Evolutionary conservation across 2,888 invertebrate species (phyloP).

Genomic region (Petrolisthes manimaculis): DNA sequence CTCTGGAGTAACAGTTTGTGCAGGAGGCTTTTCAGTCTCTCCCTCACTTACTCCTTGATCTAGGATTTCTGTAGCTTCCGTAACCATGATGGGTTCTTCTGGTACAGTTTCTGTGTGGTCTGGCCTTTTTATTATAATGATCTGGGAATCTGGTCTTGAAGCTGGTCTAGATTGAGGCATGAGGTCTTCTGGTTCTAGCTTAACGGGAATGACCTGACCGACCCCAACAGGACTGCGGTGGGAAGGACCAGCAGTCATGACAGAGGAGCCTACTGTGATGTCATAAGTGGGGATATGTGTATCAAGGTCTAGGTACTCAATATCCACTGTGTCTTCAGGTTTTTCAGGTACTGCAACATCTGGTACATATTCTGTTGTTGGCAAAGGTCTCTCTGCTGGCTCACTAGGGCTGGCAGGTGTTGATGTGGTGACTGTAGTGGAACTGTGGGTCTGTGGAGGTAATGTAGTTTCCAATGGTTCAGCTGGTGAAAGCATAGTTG

Average conservation of each 20-base stretch:
- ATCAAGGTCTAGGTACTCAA: constrained; percentile 23
- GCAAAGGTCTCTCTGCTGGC: neutral
- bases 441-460: constrained; percentile 14
- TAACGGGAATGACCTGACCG: constrained; percentile 61
- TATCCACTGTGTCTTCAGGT: constrained; percentile 24
- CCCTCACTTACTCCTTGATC: neutral
- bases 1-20: neutral
- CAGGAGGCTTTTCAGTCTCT: constrained; percentile 1
- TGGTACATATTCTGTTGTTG: constrained; percentile 17
- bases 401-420: neutral
- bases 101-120: neutral
- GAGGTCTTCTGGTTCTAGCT: constrained; percentile 42
- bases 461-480: constrained; percentile 36
- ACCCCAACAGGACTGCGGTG: constrained; percentile 45
- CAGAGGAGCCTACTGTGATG: constrained; percentile 45
- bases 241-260: constrained; percentile 4
- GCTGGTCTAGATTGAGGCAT: constrained; percentile 1
- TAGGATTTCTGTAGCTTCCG: neutral
- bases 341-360: neutral
- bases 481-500: constrained; percentile 20
- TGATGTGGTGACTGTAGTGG: neutral
- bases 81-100: neutral
- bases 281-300: constrained; percentile 35
- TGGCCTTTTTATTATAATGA: neutral
- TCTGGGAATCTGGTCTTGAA: neutral